Conservation (phyloP, 2,797 vertebrate species). For the Natrix natrix region DNA sequence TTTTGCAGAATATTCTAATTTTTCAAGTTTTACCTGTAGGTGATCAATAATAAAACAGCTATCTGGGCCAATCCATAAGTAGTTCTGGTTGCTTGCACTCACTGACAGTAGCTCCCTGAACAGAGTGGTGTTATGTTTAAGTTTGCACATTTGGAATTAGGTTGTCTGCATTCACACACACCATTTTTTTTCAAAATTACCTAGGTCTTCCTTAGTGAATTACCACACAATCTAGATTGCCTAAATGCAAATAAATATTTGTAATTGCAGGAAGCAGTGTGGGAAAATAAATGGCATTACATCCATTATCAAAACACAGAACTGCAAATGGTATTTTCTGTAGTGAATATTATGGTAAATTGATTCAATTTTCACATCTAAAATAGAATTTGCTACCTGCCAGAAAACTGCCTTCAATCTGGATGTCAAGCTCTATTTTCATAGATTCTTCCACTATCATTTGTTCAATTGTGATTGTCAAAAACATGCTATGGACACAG, state of each 20-base stretch:
- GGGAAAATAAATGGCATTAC: neutral
- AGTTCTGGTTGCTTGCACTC: neutral
- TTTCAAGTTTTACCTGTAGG: no score
- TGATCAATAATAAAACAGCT: neutral
- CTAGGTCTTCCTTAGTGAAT: neutral
- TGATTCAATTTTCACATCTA: neutral
- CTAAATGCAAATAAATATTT: neutral
- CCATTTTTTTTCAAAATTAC: neutral
- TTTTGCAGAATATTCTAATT: no score
- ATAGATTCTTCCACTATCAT: neutral
- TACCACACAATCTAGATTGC: neutral
- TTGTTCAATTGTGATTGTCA: neutral
- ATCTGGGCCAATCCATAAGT: neutral
- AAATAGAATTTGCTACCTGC: slow-evolving; percentile 9
- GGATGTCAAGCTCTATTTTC: neutral
- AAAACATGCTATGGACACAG: neutral
- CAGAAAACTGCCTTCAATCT: neutral
- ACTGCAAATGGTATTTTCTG: neutral
- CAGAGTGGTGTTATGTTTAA: neutral
- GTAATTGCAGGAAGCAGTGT: neutral
- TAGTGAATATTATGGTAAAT: neutral
- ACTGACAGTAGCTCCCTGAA: neutral
- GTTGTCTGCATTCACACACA: neutral
- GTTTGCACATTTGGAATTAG: neutral
- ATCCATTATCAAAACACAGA: neutral